Base-by-base conservation (phyloP, 1,140 invertebrate species). In the Drosophila guanche region DNA sequence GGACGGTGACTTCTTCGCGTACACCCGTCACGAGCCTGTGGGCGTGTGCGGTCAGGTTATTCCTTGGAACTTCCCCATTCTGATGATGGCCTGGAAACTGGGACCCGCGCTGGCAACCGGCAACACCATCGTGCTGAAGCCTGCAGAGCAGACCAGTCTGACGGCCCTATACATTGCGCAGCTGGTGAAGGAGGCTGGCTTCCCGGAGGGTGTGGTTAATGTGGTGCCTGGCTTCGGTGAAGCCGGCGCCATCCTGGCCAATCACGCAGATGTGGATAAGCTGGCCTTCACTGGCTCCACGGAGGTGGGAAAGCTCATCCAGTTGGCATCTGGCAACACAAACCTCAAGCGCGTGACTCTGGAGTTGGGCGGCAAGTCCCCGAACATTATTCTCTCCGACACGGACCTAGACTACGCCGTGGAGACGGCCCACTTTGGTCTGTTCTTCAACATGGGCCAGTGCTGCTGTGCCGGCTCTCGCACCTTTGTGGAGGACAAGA, bases 41-140 rank as follows among this genome's bases (percentile, higher is more conserved):
- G 99, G 98, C 48, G 97, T 99, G 45, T 99, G 98, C 92, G 98
- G 96, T 22, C 98, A 99, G 92, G 99, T 99, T 58, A 99, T 99
- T 70, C 98, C 98, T 5, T 99, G 98, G 98, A 99, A 99, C 92
- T 99, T 99, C 91, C 98, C 98, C 0, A 89, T 99, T 25, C 90
- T 99, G 59, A 99, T 99, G 98, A 95, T 96, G 89, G 94, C 97
- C 2, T 99, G 98, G 98, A 99, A 99, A 92, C 92, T 99, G 40
- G 98, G 95, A 1, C 98, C 98, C 0, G 97, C 98, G 12, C 92
- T 99, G 51, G 96, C 97, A 4, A 96, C 95, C 65, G 97, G 98
- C 47, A 99, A 99, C 88, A 96, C 95, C 0, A 92, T 99, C 37
- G 94, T 99, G 3, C 92, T 99, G 78, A 99, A 99, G 91, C 97